phyloP scores from a whole-genome alignment of 2,888 invertebrate genomes.

The Arrhopalites spinosus region DNA sequence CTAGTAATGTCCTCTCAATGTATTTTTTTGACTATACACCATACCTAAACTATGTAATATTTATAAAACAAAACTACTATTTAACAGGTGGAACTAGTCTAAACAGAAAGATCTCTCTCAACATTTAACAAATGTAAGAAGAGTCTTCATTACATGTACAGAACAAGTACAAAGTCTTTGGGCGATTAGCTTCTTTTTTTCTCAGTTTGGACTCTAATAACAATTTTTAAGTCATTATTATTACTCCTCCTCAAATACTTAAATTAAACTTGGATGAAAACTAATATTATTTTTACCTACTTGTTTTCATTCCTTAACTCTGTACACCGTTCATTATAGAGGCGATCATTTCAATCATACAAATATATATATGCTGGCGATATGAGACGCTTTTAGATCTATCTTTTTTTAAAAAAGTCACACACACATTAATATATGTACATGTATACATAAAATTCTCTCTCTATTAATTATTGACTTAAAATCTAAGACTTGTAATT shows the following conservation, averaged over 20 bases:
- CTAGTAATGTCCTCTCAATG: too few species aligned
- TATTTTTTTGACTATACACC: too few species aligned
- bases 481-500: background rate
- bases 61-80: too few species aligned
- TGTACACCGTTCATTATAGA: too few species aligned
- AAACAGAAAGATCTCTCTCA: background rate
- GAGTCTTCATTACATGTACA: constrained; percentile 8
- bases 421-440: background rate
- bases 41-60: too few species aligned
- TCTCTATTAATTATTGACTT: background rate
- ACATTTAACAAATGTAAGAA: background rate
- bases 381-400: too few species aligned
- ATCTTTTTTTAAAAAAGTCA: too few species aligned
- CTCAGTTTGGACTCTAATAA: constrained; percentile 9
- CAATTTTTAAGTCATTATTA: background rate
- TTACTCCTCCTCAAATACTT: background rate
- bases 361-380: too few species aligned
- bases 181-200: constrained; percentile 33
- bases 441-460: background rate
- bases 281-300: background rate
- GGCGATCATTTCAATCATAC: too few species aligned
- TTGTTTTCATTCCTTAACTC: background rate
- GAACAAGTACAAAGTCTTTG: constrained; percentile 38
- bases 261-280: too few species aligned
- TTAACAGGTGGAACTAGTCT: too few species aligned